phyloP scores from a whole-genome alignment of 2,888 invertebrate species.

The Erebia palarica region DNA sequence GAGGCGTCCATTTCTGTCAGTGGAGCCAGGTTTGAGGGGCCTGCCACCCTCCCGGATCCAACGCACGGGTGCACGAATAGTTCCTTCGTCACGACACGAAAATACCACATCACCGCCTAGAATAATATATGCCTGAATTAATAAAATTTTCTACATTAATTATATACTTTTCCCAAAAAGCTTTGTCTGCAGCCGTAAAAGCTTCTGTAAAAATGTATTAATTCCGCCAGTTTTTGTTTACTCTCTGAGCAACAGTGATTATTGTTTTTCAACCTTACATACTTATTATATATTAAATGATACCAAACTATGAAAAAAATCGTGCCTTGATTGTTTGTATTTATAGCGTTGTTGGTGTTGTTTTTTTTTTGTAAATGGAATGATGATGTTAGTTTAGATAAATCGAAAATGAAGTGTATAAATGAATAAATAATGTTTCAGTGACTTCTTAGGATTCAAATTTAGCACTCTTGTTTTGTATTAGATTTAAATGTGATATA shows the following conservation, averaged over 20 bases:
- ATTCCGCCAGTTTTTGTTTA: background rate
- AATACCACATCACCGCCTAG: constrained; percentile 95
- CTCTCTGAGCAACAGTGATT: no score
- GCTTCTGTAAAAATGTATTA: background rate
- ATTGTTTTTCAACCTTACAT: no score
- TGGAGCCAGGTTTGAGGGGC: constrained; percentile 89
- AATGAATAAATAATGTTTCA: background rate
- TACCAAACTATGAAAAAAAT: no score
- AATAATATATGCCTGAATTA: constrained; percentile 26
- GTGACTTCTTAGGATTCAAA: background rate
- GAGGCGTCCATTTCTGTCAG: constrained; percentile 88
- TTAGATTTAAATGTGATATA: no score
- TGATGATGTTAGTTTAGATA: background rate
- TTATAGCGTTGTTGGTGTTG: background rate
- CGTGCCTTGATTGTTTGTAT: no score
- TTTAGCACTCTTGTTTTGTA: no score
- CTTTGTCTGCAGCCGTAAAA: constrained; percentile 25
- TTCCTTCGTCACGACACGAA: constrained; percentile 96
- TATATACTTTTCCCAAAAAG: constrained; percentile 13
- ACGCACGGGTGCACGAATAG: constrained; percentile 86
- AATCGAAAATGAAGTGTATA: background rate
- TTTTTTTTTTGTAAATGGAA: background rate
- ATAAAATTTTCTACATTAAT: background rate
- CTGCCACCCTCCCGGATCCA: constrained; percentile 88
- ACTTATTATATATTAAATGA: no score